These are phyloP conservation scores for Otolemur garnettii DNA, from an alignment of 2,113 vertebrate genomes.

Conservation along the genomic window DNA sequence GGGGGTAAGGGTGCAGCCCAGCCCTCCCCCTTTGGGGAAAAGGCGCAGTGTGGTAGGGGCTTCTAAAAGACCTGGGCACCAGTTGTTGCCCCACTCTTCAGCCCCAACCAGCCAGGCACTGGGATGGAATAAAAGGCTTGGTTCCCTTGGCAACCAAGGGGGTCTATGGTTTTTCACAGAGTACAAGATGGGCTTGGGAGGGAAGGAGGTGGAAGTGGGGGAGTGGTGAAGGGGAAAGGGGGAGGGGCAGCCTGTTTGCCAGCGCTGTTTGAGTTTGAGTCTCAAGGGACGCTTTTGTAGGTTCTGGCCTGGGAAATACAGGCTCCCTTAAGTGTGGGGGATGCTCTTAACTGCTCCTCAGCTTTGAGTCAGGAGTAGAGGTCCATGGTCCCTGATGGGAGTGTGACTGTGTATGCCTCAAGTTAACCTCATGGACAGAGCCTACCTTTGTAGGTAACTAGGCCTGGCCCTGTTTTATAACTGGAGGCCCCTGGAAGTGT, in stretches of 20 bases:
- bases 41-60: slow-evolving; percentile 4
- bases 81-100: slow-evolving; percentile 70
- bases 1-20: not conserved
- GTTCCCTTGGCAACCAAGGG: slow-evolving; percentile 80
- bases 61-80: slow-evolving; percentile 74
- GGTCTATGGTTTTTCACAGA: slow-evolving; percentile 70
- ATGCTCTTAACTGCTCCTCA: not conserved
- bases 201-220: not conserved
- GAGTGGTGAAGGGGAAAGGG: not conserved
- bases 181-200: slow-evolving; percentile 63
- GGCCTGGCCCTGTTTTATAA: slow-evolving; percentile 44
- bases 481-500: slow-evolving; percentile 71
- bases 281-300: slow-evolving; percentile 63
- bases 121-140: slow-evolving; percentile 83
- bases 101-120: slow-evolving; percentile 75
- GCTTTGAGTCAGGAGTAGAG: not conserved
- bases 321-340: not conserved
- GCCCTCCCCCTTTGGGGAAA: slow-evolving; percentile 69
- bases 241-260: slow-evolving; percentile 31
- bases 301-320: slow-evolving; percentile 59
- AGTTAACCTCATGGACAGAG: not conserved
- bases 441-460: not conserved
- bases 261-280: not conserved
- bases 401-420: not conserved
- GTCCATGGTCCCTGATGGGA: not conserved